Conservation (phyloP, 1,140 invertebrate genomes). For the Melitaea cinxia region DNA sequence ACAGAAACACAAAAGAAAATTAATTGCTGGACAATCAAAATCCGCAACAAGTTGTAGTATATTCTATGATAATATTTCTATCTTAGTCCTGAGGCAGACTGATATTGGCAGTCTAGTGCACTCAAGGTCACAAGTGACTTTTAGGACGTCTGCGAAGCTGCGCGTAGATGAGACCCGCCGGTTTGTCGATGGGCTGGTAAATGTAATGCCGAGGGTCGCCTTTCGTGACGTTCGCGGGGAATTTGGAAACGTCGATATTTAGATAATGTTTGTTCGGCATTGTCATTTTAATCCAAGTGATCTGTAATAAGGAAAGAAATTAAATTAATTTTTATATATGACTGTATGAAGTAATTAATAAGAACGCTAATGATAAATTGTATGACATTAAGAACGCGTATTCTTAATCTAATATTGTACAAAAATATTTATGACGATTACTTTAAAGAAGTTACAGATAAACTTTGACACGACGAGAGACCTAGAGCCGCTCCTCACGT, state of each 20-base stretch:
- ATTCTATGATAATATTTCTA: background rate
- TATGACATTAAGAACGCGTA: too few relatives aligned
- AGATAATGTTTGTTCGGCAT: constrained; percentile 92
- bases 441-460: constrained; percentile 24
- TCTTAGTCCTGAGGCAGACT: constrained; percentile 2
- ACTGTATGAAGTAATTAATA: too few relatives aligned
- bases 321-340: too few relatives aligned
- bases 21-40: background rate
- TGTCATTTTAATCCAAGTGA: constrained; percentile 86
- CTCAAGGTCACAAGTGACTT: constrained; percentile 77
- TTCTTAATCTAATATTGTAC: constrained; percentile 18
- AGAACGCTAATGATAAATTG: too few relatives aligned
- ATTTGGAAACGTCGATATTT: constrained; percentile 87
- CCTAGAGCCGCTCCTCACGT: constrained; percentile 19
- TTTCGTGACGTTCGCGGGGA: constrained; percentile 83
- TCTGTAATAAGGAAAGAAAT: constrained; percentile 70
- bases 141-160: constrained; percentile 83
- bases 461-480: constrained; percentile 27
- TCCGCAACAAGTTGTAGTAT: background rate
- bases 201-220: constrained; percentile 85
- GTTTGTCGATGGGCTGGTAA: constrained; percentile 88
- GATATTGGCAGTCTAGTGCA: background rate
- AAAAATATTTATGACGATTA: constrained; percentile 29
- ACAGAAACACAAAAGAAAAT: constrained; percentile 16
- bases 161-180: constrained; percentile 88